Base-by-base conservation (phyloP, 1,140 invertebrate species). In the Plectus sambesii region DNA sequence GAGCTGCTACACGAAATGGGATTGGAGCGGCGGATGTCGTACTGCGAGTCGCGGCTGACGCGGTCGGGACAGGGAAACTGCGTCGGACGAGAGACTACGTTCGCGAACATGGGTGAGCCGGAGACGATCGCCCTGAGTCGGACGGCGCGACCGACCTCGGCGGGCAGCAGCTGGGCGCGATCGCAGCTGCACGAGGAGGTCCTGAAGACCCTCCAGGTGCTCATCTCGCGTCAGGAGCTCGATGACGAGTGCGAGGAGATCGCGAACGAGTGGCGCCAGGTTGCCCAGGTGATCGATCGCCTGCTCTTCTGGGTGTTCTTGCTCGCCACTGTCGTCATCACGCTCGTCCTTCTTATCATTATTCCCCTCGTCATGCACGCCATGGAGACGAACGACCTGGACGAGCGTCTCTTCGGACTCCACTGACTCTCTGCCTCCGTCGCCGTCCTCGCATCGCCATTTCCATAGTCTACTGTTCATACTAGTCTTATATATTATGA, bases 251-350 rank as follows among this genome's bases (percentile, higher is more conserved):
- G 65, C 49, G 62, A 60, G 42, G 56, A 55, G 35, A 47, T 74
- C 2, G 68, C 75, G 20, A 70, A 76, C 30, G 76, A 78, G 55
- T 78, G 77, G 77, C 53, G 74, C 24, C 65, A 71, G 36, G 64
- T 79, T 19, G 78, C 78, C 8, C 67, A 74, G 52, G 69, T 71
- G 41, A 69, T 79, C 5, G 78, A 79, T 59, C 60, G 75, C 29
- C 69, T 78, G 27, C 69, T 79, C 15, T 79, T 79, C 62, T 78
- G 75, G 70, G 67, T 79, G 19, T 79, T 79, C 60, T 69, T 77
- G 15, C 51, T 73, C 15, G 68, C 73, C 17, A 77, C 77, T 1
- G 49, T 72, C 9, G 56, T 73, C 22, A 76, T 75, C 5, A 74
- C 74, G 0, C 58, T 75, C 29, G 59, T 73, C 2, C 71, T 78